Evolutionary conservation across 1,140 invertebrate species (phyloP).

Genomic region (Leptinotarsa lineolata): DNA sequence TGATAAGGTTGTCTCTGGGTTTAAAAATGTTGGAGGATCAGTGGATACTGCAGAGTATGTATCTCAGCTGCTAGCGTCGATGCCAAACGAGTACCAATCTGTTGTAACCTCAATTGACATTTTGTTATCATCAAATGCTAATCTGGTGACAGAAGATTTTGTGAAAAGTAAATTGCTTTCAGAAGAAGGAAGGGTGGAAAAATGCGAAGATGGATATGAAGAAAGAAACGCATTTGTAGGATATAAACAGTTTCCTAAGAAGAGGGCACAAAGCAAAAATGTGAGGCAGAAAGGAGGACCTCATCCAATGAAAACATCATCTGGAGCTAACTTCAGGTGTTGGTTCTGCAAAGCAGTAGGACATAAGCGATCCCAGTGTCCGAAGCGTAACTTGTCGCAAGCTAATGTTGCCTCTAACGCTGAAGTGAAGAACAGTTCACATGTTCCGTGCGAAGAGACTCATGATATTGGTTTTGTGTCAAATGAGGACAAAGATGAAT

Average conservation of each 20-base stretch:
- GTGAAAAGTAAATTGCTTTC: constrained; percentile 11
- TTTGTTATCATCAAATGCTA: constrained; percentile 15
- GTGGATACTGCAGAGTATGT: constrained; percentile 21
- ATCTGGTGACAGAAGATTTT: neutral
- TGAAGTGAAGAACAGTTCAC: too few species aligned
- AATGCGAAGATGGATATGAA: neutral
- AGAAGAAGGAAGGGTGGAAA: neutral
- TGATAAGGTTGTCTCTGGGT: neutral
- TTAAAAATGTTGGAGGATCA: constrained; percentile 23
- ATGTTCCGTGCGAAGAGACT: too few species aligned
- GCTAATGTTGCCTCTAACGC: too few species aligned
- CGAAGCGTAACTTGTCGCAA: too few species aligned
- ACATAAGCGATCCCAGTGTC: neutral
- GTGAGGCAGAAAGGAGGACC: neutral
- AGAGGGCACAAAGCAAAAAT: neutral
- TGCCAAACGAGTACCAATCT: constrained; percentile 25
- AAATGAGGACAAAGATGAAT: too few species aligned
- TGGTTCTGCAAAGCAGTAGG: neutral
- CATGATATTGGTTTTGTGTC: neutral
- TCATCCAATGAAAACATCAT: neutral
- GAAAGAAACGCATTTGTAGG: neutral
- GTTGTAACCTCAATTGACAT: constrained; percentile 21
- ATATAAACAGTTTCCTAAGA: neutral
- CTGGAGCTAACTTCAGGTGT: neutral
- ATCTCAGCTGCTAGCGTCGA: constrained; percentile 21